phyloP scores from a whole-genome alignment of 1,140 invertebrate species.

The Ephestia elutella region DNA sequence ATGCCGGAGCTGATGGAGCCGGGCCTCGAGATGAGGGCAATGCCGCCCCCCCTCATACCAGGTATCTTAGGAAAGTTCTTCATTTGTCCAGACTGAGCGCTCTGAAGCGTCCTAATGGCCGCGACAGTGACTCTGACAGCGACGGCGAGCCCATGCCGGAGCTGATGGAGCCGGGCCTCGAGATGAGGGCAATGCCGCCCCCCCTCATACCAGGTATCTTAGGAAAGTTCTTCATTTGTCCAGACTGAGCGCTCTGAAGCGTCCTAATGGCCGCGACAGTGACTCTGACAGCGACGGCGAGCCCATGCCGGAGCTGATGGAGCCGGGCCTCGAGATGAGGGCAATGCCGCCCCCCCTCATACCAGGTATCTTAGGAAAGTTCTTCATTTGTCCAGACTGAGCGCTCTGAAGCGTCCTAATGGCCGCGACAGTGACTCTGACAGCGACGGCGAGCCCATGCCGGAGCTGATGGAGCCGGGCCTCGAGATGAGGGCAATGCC shows the following conservation, averaged over 20 bases:
- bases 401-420: too few relatives aligned
- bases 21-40: slow-evolving; percentile 43
- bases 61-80: neutral
- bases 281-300: too few relatives aligned
- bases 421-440: slow-evolving; percentile 35
- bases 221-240: neutral
- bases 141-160: slow-evolving; percentile 29
- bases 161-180: slow-evolving; percentile 50
- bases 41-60: slow-evolving; percentile 54
- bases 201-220: slow-evolving; percentile 40
- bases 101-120: slow-evolving; percentile 33
- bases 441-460: slow-evolving; percentile 48
- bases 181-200: slow-evolving; percentile 46
- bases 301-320: too few relatives aligned
- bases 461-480: too few relatives aligned
- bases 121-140: slow-evolving; percentile 56
- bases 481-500: too few relatives aligned
- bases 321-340: too few relatives aligned
- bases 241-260: slow-evolving; percentile 26
- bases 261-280: too few relatives aligned
- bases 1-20: slow-evolving; percentile 36
- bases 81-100: neutral
- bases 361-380: too few relatives aligned
- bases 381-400: too few relatives aligned
- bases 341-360: too few relatives aligned